Conservation (phyloP, 1,140 invertebrate genomes). For the Hetaerina americana region DNA sequence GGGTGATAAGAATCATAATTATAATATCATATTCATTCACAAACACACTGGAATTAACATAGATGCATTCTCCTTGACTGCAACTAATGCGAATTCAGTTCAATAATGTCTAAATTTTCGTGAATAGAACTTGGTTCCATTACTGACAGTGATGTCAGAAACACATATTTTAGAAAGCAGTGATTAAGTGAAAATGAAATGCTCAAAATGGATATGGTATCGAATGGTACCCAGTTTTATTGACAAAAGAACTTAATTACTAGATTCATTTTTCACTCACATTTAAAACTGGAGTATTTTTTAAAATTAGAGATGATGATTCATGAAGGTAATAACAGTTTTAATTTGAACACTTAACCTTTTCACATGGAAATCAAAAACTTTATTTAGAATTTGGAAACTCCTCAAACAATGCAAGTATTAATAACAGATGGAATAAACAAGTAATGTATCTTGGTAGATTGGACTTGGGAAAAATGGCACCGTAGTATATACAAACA, state of each 20-base stretch:
- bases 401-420: not conserved
- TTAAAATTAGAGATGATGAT: not conserved
- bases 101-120: too few species aligned
- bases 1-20: too few species aligned
- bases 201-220: too few species aligned
- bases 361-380: not conserved
- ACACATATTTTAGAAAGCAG: too few species aligned
- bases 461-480: not conserved
- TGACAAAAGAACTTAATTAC: not conserved
- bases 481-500: not conserved
- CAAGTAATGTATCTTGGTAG: not conserved
- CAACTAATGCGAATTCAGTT: too few species aligned
- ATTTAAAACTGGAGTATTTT: not conserved
- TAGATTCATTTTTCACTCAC: not conserved
- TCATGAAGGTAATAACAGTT: not conserved
- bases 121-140: too few species aligned
- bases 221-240: too few species aligned
- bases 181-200: too few species aligned
- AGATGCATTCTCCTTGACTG: too few species aligned
- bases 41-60: too few species aligned
- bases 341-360: not conserved
- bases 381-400: not conserved
- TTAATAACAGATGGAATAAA: slow-evolving; percentile 1
- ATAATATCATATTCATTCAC: too few species aligned
- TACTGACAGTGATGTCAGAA: too few species aligned